Evolutionary conservation across 2,888 invertebrate species (phyloP).

Genomic region (Tenthredo scrophulariae): DNA sequence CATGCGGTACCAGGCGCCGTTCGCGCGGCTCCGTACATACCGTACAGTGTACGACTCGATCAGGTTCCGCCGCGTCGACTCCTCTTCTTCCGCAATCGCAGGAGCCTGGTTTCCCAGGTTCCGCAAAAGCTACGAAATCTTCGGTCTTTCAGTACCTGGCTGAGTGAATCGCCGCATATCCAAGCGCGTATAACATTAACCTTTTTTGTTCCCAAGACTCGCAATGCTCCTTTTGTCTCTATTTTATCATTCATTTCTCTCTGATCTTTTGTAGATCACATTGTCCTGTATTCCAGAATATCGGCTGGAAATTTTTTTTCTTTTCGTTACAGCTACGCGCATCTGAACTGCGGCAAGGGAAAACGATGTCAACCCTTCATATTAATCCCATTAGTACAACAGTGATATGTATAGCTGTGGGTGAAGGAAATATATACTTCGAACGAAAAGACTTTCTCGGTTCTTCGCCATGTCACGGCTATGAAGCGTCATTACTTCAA

Average conservation of each 20-base stretch:
- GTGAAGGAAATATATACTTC: neutral
- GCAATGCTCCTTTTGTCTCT: no score
- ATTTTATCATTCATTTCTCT: no score
- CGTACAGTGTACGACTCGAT: neutral
- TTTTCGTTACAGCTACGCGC: no score
- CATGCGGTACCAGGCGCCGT: conserved; percentile 49
- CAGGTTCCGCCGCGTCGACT: neutral
- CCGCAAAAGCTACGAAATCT: neutral
- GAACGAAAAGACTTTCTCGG: neutral
- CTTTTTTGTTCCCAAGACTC: no score
- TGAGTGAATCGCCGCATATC: neutral
- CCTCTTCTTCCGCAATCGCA: neutral
- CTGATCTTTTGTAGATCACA: no score
- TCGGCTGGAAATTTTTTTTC: no score
- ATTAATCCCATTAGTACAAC: no score
- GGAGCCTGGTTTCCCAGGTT: neutral
- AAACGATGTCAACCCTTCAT: no score
- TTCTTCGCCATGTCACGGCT: neutral
- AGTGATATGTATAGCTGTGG: neutral
- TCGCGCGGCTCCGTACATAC: conserved; percentile 9
- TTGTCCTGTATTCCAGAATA: no score
- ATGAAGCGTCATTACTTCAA: neutral
- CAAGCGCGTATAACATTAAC: neutral
- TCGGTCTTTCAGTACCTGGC: neutral
- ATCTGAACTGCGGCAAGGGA: no score